phyloP scores from a whole-genome alignment of 2,797 vertebrate genomes.

The Hydrocynus forskahlii region DNA sequence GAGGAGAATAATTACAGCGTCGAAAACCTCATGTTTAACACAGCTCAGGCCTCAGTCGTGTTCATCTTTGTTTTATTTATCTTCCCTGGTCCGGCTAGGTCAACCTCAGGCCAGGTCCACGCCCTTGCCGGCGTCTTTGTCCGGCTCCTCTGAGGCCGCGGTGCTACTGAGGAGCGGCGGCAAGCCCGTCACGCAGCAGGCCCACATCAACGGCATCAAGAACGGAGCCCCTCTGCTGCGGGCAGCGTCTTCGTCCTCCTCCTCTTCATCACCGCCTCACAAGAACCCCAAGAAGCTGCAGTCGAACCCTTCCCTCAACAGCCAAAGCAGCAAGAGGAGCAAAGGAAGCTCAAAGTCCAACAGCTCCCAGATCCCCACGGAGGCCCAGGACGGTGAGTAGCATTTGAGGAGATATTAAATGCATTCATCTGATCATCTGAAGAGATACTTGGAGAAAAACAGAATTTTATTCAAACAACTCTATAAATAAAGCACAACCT shows the following conservation, averaged over 20 bases:
- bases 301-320: conserved; percentile 89
- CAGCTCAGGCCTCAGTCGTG: conserved; percentile 13
- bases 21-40: conserved; percentile 38
- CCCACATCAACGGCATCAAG: conserved; percentile 72
- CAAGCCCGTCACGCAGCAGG: conserved; percentile 66
- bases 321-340: conserved; percentile 92
- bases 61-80: conserved; percentile 39
- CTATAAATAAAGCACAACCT: too few species aligned
- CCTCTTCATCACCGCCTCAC: conserved; percentile 76
- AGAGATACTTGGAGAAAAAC: too few species aligned
- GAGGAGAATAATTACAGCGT: conserved; percentile 43
- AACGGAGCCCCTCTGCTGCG: conserved; percentile 72
- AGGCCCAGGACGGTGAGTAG: conserved; percentile 89
- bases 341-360: conserved; percentile 89
- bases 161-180: conserved; percentile 79
- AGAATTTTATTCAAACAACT: too few species aligned
- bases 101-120: conserved; percentile 84
- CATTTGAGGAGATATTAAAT: background rate
- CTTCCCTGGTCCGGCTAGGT: conserved; percentile 70
- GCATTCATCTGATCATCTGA: too few species aligned
- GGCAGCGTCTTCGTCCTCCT: conserved; percentile 74
- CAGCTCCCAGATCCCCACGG: conserved; percentile 89
- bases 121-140: conserved; percentile 64
- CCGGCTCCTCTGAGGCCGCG: conserved; percentile 74
- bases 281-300: conserved; percentile 84